Conservation (phyloP, 2,888 invertebrate genomes). For the Drosophila cracens region DNA sequence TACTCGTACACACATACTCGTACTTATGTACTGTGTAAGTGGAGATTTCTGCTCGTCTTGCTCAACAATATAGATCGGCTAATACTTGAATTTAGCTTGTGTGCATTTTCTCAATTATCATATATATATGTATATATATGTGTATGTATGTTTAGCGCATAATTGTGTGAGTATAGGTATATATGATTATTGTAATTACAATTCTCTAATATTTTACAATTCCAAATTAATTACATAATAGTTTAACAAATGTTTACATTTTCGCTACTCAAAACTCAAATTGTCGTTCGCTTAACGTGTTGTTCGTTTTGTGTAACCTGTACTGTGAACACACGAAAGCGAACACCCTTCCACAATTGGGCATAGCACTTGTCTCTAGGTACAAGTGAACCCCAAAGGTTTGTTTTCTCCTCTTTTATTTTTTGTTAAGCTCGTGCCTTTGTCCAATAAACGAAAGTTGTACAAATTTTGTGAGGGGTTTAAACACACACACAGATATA, state of each 20-base stretch:
- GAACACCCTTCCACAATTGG: slow-evolving; percentile 46
- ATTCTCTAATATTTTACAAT: slow-evolving; percentile 78
- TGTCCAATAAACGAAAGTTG: slow-evolving; percentile 38
- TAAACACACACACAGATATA: slow-evolving; percentile 20
- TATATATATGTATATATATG: not conserved
- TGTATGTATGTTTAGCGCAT: slow-evolving; percentile 45
- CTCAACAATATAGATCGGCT: slow-evolving; percentile 50
- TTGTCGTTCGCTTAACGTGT: slow-evolving; percentile 61
- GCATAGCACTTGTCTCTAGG: slow-evolving; percentile 49
- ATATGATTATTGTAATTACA: slow-evolving; percentile 75
- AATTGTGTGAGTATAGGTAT: slow-evolving; percentile 47
- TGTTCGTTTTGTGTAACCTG: slow-evolving; percentile 5
- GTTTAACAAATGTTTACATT: slow-evolving; percentile 80
- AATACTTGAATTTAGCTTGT: slow-evolving; percentile 46
- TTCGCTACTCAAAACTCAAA: slow-evolving; percentile 68
- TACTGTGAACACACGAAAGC: slow-evolving; percentile 63
- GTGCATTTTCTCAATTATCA: slow-evolving; percentile 34
- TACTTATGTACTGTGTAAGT: slow-evolving; percentile 53
- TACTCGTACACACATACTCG: slow-evolving; percentile 34
- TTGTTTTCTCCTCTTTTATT: slow-evolving; percentile 1
- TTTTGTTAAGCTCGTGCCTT: slow-evolving; percentile 68
- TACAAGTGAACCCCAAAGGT: slow-evolving; percentile 52
- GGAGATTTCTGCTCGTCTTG: slow-evolving; percentile 43
- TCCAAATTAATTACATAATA: slow-evolving; percentile 71
- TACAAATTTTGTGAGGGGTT: slow-evolving; percentile 16